phyloP scores from a whole-genome alignment of 2,113 vertebrate species.

The Sciurus niger region DNA sequence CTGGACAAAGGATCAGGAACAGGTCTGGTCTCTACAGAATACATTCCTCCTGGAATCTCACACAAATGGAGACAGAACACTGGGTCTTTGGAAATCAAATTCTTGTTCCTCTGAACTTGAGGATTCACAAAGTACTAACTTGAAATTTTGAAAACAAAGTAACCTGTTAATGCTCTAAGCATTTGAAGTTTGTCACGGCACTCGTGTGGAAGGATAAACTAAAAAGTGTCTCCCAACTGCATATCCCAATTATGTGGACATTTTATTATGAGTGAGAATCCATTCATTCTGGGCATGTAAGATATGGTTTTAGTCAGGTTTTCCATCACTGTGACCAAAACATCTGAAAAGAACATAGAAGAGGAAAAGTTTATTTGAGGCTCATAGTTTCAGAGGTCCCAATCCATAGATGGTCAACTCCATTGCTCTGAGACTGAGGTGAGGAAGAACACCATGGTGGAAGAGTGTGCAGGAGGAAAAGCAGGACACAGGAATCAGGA shows the following conservation, averaged over 20 bases:
- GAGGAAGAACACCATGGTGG: no score
- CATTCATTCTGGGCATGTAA: not conserved
- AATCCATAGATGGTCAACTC: no score
- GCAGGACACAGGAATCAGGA: no score
- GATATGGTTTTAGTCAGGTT: no score
- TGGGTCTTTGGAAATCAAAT: not conserved
- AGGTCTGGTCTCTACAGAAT: not conserved
- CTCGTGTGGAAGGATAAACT: not conserved
- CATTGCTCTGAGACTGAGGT: no score
- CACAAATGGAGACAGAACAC: not conserved
- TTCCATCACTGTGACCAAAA: no score
- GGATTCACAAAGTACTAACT: not conserved
- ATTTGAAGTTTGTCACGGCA: not conserved
- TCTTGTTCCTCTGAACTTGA: not conserved
- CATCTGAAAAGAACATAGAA: no score
- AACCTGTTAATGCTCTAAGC: not conserved
- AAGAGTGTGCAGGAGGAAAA: no score
- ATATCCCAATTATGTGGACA: not conserved
- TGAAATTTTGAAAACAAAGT: not conserved
- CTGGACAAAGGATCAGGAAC: not conserved
- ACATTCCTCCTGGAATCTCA: not conserved
- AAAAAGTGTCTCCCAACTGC: not conserved
- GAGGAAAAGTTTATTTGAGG: no score
- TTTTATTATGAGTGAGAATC: not conserved
- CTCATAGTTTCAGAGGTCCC: no score